Conservation (phyloP, 2,113 vertebrate genomes). For the Vulpes lagopus region DNA sequence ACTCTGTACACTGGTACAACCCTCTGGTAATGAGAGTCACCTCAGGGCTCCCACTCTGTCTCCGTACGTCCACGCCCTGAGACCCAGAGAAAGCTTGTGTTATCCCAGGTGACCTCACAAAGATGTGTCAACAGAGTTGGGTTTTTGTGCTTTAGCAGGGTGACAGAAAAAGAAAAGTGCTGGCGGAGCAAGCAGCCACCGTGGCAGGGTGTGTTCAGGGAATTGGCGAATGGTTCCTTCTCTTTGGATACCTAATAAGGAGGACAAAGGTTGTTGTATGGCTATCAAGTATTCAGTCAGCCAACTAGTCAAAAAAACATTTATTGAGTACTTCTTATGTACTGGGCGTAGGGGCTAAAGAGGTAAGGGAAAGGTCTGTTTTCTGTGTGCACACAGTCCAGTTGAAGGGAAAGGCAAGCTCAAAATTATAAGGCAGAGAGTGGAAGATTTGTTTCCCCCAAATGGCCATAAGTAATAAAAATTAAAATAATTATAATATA, state of each 20-base stretch:
- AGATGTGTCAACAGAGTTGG: not conserved
- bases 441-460: not conserved
- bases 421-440: not conserved
- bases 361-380: not conserved
- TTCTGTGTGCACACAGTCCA: not conserved
- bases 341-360: not conserved
- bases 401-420: not conserved
- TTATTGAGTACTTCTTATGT: not conserved
- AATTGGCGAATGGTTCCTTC: not conserved
- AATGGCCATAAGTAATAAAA: not conserved
- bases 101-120: not conserved
- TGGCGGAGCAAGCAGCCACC: not conserved
- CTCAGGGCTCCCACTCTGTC: conserved; percentile 64
- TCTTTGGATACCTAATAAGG: not conserved
- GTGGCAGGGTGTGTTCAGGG: not conserved
- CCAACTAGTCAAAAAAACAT: not conserved
- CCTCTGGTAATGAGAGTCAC: not conserved
- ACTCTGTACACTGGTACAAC: not conserved
- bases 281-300: not conserved
- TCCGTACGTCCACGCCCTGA: not conserved
- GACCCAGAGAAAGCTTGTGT: not conserved
- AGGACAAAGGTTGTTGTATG: not conserved
- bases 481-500: too few species aligned
- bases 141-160: not conserved
- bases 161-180: not conserved